Evolutionary conservation across 2,113 vertebrate genomes (phyloP).

Genomic region (Heliornis fulica): DNA sequence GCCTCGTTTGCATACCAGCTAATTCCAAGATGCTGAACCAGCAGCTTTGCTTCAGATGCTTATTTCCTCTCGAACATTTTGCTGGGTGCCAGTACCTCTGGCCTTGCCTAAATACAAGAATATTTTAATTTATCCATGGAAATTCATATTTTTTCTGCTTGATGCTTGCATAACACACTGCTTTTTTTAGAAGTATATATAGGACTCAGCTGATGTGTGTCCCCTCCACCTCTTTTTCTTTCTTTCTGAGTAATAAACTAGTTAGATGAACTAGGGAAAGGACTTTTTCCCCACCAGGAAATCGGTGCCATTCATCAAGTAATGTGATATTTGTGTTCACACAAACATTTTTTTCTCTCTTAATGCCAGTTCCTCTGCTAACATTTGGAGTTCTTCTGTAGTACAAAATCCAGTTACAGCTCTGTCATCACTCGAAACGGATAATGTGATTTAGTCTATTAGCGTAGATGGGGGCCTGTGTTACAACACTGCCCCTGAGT

Average conservation of each 20-base stretch:
- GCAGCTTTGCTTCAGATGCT: neutral
- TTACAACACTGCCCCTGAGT: neutral
- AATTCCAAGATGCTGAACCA: neutral
- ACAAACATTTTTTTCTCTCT: neutral
- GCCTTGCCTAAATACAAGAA: neutral
- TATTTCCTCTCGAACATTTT: neutral
- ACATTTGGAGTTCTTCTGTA: neutral
- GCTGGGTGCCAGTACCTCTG: neutral
- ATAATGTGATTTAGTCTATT: conserved; percentile 9
- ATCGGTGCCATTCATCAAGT: neutral
- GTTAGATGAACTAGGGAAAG: neutral
- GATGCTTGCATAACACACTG: neutral
- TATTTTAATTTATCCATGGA: neutral
- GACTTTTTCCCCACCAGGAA: neutral
- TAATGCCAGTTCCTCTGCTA: neutral
- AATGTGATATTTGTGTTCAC: neutral
- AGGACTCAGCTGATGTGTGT: neutral
- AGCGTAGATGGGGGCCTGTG: neutral
- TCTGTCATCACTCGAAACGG: neutral
- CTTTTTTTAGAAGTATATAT: neutral
- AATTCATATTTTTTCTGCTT: neutral
- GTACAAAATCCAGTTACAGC: conserved; percentile 18
- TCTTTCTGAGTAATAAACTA: neutral
- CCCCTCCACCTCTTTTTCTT: neutral
- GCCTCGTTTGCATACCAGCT: neutral